Evolutionary conservation across 2,888 invertebrate species (phyloP).

Genomic region (Poecilobothrus nobilitatus): DNA sequence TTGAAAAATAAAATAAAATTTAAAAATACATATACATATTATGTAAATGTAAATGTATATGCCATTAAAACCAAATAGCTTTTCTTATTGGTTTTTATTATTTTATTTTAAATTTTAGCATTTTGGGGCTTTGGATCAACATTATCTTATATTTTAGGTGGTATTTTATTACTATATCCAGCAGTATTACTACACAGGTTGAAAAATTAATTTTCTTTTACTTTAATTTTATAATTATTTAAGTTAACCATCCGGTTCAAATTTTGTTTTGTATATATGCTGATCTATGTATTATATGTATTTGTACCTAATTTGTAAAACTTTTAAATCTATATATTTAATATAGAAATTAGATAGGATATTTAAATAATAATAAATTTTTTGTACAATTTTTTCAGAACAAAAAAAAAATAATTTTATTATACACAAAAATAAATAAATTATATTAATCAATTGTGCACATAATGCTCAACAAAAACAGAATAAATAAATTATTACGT

Average conservation of each 20-base stretch:
- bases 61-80: too few relatives aligned
- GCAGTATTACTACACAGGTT: constrained; percentile 53
- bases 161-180: constrained; percentile 66
- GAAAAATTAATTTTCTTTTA: constrained; percentile 12
- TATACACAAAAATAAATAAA: neutral
- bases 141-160: constrained; percentile 73
- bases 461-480: constrained; percentile 3
- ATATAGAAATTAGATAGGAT: neutral
- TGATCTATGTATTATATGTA: neutral
- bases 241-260: neutral
- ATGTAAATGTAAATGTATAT: neutral
- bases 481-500: neutral
- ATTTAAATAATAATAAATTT: neutral
- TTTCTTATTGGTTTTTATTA: too few relatives aligned
- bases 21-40: constrained; percentile 16
- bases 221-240: neutral
- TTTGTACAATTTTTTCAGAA: neutral
- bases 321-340: neutral
- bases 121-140: constrained; percentile 88
- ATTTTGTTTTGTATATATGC: neutral
- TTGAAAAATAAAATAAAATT: constrained; percentile 14
- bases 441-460: constrained; percentile 5
- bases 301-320: neutral
- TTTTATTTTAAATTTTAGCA: constrained; percentile 46
- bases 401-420: neutral